Base-by-base conservation (phyloP, 2,888 invertebrate species). In the Mythimna pallens region DNA sequence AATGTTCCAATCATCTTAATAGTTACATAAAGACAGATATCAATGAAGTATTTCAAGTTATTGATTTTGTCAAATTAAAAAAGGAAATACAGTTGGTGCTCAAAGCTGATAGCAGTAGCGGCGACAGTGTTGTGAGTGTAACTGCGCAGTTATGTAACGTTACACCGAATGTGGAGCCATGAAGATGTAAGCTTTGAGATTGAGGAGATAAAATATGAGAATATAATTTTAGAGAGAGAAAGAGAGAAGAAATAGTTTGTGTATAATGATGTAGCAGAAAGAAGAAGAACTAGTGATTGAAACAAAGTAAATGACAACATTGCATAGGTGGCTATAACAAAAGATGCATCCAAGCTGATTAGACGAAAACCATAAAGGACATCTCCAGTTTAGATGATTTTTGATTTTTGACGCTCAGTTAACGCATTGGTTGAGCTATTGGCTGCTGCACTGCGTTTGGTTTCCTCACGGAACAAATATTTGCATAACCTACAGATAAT, bases 81-180 rank as follows among this genome's bases (percentile, higher is more conserved):
- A 70, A 73, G 12, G 20, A 67, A 76, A 70, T 65, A 80, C 72
- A 70, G 81, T 76, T 81, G n/a, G n/a, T n/a, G n/a, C 63, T 75
- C 71, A 71, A 70, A 62, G 68, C 73, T 68, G 65, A 70, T 76
- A 74, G 52, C 65, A 72, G 82, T 85, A 85, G 80, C 70, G 70
- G 70, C 73, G 65, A 80, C 82, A 83, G 65, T 78, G 71, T 69
- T 82, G 67, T 63, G 43, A 76, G 80, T 77, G 76, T 81, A 81
- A 83, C 80, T 73, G 75, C 54, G 76, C 74, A 70, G 78, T 78
- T 77, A 80, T 76, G 77, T 81, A 78, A 81, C 76, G 72, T 70
- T 81, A 86, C 50, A 77, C 66, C 67, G 25, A 54, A 30, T 20
- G 83, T 85, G 50, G 83, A 79, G 87, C 84, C 81, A 82, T 69